Conservation (phyloP, 2,888 invertebrate genomes). For the Drosophila ustulata region DNA sequence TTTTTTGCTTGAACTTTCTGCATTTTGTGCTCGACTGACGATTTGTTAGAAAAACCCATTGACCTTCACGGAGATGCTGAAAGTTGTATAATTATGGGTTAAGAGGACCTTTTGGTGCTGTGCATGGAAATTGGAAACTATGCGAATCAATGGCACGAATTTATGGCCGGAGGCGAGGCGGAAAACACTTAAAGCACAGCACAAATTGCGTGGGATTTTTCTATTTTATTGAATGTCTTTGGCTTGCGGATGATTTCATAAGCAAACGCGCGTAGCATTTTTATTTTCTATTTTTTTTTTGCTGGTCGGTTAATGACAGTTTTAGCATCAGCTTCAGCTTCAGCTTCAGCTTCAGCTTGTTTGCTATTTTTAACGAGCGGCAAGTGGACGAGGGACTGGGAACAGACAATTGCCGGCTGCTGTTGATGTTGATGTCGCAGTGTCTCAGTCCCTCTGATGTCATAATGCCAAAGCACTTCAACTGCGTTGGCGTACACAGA, state of each 20-base stretch:
- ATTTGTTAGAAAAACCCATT: background rate
- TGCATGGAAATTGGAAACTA: background rate
- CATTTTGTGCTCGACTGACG: no score
- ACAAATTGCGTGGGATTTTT: slow-evolving; percentile 1
- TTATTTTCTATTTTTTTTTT: background rate
- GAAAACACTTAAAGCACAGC: slow-evolving; percentile 7
- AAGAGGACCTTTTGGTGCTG: background rate
- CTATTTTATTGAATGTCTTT: slow-evolving; percentile 17
- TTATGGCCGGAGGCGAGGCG: slow-evolving; percentile 14
- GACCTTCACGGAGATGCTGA: background rate
- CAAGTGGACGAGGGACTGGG: background rate
- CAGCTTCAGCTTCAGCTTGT: slow-evolving; percentile 10
- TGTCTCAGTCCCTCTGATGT: slow-evolving; percentile 37
- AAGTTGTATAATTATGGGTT: background rate
- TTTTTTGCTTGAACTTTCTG: background rate
- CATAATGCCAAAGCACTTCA: slow-evolving; percentile 33
- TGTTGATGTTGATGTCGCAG: background rate
- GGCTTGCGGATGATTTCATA: slow-evolving; percentile 26
- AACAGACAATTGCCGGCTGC: slow-evolving; percentile 39
- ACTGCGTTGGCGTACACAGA: slow-evolving; percentile 44
- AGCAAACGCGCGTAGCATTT: background rate
- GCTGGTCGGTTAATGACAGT: slow-evolving; percentile 21
- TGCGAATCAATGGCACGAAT: slow-evolving; percentile 3
- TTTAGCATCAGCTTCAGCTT: background rate
- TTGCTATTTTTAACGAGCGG: slow-evolving; percentile 28